phyloP scores from a whole-genome alignment of 2,797 vertebrate genomes.

The Crocodylus rhombifer region DNA sequence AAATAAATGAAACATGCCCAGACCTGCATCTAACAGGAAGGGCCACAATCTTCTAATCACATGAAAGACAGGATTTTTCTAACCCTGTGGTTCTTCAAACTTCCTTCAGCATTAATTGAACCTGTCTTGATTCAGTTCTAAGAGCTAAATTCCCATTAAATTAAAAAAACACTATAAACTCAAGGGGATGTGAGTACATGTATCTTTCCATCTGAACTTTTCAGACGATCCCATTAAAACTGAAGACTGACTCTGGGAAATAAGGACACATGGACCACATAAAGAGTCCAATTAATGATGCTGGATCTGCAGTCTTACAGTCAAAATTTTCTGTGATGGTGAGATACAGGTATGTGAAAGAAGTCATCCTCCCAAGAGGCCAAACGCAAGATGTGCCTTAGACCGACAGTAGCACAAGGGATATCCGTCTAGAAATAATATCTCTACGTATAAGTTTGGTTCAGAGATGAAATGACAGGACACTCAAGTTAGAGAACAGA shows the following conservation, averaged over 20 bases:
- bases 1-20: no score
- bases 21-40: no score
- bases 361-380: not conserved
- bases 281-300: not conserved
- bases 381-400: not conserved
- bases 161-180: not conserved
- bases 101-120: no score
- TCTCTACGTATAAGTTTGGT: not conserved
- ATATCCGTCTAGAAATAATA: not conserved
- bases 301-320: not conserved
- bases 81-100: no score
- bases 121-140: no score
- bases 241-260: not conserved
- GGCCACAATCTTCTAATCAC: no score
- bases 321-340: not conserved
- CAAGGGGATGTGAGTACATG: not conserved
- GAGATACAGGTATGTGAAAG: not conserved
- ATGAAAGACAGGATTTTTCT: no score
- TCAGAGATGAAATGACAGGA: not conserved
- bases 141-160: no score
- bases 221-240: not conserved
- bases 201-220: not conserved
- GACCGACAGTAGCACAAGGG: not conserved
- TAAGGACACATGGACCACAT: not conserved
- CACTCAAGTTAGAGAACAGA: not conserved